Percentiles rank a stretch among this genome's conserved stretches.
phyloP scores from a whole-genome alignment of 1,140 invertebrate species.

The Arion vulgaris region DNA sequence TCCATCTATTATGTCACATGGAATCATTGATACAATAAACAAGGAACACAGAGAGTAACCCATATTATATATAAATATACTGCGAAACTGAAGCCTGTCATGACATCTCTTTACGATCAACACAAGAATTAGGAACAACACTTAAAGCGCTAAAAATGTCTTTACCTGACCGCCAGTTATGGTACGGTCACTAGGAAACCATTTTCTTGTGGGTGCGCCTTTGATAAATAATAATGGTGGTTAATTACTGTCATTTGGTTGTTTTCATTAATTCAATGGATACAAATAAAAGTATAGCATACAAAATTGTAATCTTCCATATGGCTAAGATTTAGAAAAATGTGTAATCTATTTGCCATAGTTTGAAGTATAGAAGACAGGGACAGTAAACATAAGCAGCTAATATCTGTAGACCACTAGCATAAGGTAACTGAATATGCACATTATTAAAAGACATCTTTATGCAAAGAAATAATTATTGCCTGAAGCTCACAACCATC shows the following conservation, averaged over 20 bases:
- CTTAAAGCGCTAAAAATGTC: not conserved
- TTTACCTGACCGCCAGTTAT: constrained; percentile 31
- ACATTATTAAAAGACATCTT: not conserved
- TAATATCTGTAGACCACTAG: no score
- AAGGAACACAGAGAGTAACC: not conserved
- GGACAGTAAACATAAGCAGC: no score
- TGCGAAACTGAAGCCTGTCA: not conserved
- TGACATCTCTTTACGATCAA: not conserved
- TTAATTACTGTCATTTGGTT: not conserved
- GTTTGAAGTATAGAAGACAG: not conserved
- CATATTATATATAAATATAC: not conserved
- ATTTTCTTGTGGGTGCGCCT: constrained; percentile 36
- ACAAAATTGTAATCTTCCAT: not conserved
- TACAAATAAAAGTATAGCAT: not conserved
- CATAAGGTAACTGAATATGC: not conserved
- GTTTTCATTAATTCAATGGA: not conserved
- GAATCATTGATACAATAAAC: not conserved
- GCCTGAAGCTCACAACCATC: no score
- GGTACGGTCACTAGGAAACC: constrained; percentile 19
- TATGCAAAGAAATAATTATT: not conserved
- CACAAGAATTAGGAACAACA: constrained; percentile 4
- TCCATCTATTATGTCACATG: not conserved
- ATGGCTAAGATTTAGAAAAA: not conserved
- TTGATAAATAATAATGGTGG: constrained; percentile 13
- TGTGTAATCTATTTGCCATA: not conserved